These are phyloP conservation scores for Yponomeuta malinellus DNA, from an alignment of 2,888 invertebrate species.

Conservation along the genomic window DNA sequence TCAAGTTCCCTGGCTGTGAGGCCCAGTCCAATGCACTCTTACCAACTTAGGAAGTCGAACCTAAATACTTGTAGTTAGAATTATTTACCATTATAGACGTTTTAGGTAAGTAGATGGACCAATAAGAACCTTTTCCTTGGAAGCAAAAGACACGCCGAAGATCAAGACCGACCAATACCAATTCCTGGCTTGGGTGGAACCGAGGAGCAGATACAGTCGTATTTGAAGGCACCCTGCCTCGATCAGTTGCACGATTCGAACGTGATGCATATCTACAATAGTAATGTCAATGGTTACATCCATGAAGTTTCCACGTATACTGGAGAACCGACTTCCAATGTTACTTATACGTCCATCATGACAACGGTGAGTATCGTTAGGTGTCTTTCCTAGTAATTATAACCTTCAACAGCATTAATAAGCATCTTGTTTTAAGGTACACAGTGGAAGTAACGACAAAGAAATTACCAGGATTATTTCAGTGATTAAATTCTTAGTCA, in stretches of 20 bases:
- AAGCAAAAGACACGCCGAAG: slow-evolving; percentile 46
- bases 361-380: slow-evolving; percentile 18
- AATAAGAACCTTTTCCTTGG: slow-evolving; percentile 76
- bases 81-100: background rate
- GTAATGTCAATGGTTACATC: slow-evolving; percentile 13
- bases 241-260: slow-evolving; percentile 31
- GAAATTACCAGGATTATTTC: background rate
- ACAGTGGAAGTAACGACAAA: slow-evolving; percentile 12
- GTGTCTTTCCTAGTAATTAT: background rate
- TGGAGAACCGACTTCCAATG: slow-evolving; percentile 25
- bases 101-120: slow-evolving; percentile 54
- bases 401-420: no score
- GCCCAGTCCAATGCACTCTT: no score
- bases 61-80: no score
- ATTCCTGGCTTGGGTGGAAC: slow-evolving; percentile 40
- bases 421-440: slow-evolving; percentile 8
- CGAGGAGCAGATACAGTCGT: slow-evolving; percentile 44
- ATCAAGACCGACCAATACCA: slow-evolving; percentile 39
- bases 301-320: slow-evolving; percentile 24
- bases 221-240: slow-evolving; percentile 43
- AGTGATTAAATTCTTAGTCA: background rate
- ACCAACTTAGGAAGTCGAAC: no score
- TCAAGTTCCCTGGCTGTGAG: no score
- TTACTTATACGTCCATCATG: slow-evolving; percentile 25
- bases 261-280: slow-evolving; percentile 30